A percentile compares a stretch with the other conserved stretches of the same genome.
Conservation (phyloP, 2,888 invertebrate genomes). For the Boloria selene region DNA sequence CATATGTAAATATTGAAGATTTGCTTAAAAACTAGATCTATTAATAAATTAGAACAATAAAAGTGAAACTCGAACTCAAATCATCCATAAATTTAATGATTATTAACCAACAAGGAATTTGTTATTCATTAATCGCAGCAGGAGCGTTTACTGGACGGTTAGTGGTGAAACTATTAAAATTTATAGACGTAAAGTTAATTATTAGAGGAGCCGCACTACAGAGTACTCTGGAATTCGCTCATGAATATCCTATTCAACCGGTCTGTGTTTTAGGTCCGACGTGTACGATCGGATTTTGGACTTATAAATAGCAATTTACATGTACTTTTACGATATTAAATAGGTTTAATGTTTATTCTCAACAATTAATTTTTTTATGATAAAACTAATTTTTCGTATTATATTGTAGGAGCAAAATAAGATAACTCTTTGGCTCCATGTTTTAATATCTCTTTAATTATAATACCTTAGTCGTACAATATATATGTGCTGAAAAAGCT, state of each 20-base stretch:
- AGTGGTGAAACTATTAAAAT: conserved; percentile 36
- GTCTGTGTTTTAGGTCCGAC: conserved; percentile 21
- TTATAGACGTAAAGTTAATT: conserved; percentile 38
- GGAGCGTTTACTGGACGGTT: conserved; percentile 28
- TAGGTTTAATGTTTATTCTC: no score
- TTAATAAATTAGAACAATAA: neutral
- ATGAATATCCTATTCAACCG: conserved; percentile 33
- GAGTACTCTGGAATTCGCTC: conserved; percentile 30
- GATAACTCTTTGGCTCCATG: no score
- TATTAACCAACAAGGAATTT: conserved; percentile 27
- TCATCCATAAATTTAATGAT: neutral
- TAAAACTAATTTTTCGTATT: no score
- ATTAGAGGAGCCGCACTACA: conserved; percentile 26
- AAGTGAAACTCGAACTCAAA: neutral
- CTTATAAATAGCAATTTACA: neutral
- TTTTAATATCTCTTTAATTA: no score
- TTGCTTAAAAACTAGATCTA: neutral
- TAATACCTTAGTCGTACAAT: no score
- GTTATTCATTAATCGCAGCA: conserved; percentile 33
- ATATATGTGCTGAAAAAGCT: no score
- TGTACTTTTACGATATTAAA: no score
- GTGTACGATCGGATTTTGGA: conserved; percentile 17
- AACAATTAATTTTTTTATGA: no score
- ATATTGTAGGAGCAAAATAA: no score
- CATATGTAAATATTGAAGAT: no score